phyloP scores from a whole-genome alignment of 2,888 invertebrate genomes.

The Conchocele bisecta region DNA sequence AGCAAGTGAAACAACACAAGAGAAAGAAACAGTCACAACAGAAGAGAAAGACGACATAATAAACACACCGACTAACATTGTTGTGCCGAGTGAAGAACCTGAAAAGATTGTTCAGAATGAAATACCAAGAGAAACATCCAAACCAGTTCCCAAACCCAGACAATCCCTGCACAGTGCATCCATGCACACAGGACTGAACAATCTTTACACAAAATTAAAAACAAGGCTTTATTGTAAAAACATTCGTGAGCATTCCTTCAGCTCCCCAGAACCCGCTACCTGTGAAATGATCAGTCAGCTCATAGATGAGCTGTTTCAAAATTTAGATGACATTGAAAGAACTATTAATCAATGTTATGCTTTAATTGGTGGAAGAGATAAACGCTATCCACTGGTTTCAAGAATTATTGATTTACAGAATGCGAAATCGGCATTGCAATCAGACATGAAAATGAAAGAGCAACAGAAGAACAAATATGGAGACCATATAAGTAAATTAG shows the following conservation, averaged over 20 bases:
- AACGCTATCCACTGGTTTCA: constrained; percentile 48
- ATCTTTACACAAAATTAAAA: constrained; percentile 41
- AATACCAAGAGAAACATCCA: too few relatives aligned
- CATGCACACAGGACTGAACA: constrained; percentile 46
- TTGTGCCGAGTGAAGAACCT: too few relatives aligned
- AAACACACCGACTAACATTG: too few relatives aligned
- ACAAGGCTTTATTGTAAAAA: constrained; percentile 27
- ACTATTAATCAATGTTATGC: constrained; percentile 50
- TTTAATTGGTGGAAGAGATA: constrained; percentile 48
- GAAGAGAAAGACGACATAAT: too few relatives aligned
- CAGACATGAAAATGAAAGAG: constrained; percentile 47
- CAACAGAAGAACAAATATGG: constrained; percentile 53
- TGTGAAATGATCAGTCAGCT: constrained; percentile 49
- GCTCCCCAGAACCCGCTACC: constrained; percentile 49
- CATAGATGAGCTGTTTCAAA: constrained; percentile 42
- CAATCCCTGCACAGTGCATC: too few relatives aligned
- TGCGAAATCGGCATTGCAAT: constrained; percentile 42
- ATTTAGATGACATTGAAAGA: constrained; percentile 48
- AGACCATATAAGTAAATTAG: constrained; percentile 56
- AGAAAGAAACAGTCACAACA: too few relatives aligned
- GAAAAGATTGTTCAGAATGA: too few relatives aligned
- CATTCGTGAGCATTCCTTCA: constrained; percentile 29
- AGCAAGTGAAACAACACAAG: too few relatives aligned
- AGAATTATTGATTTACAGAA: constrained; percentile 52
- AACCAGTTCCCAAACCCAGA: too few relatives aligned